Evolutionary conservation across 2,888 invertebrate genomes (phyloP).

Genomic region (Pycnomerus fuliginosus): DNA sequence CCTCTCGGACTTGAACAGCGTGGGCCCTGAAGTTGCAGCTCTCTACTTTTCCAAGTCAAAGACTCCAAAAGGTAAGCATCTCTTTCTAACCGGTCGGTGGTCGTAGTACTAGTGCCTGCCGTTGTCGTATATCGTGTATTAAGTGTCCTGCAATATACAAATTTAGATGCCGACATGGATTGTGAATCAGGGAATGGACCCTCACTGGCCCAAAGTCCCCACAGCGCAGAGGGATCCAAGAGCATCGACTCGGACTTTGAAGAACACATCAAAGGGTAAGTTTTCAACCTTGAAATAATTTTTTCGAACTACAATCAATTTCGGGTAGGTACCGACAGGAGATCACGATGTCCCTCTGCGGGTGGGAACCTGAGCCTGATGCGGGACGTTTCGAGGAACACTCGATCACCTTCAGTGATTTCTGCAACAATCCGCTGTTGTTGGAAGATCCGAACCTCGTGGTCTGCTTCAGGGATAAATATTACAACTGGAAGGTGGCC

Average conservation of each 20-base stretch:
- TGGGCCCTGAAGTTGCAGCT: constrained; percentile 90
- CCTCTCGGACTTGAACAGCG: constrained; percentile 84
- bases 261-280: constrained; percentile 59
- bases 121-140: constrained; percentile 21
- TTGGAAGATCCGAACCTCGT: constrained; percentile 81
- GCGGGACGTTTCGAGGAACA: constrained; percentile 58
- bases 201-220: constrained; percentile 90
- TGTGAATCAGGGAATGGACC: constrained; percentile 96
- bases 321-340: constrained; percentile 46
- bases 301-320: not conserved
- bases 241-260: constrained; percentile 84
- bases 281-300: constrained; percentile 14
- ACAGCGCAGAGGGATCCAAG: constrained; percentile 81
- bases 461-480: constrained; percentile 83
- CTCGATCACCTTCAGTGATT: constrained; percentile 62
- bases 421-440: constrained; percentile 70
- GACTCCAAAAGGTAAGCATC: constrained; percentile 14
- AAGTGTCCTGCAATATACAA: constrained; percentile 45
- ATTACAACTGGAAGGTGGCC: constrained; percentile 89
- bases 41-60: constrained; percentile 71
- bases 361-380: constrained; percentile 58
- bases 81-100: not conserved
- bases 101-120: constrained; percentile 14
- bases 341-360: constrained; percentile 77
- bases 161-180: constrained; percentile 73